phyloP scores from a whole-genome alignment of 64 coral and sea anemone species.

The Orbicella faveolata region DNA sequence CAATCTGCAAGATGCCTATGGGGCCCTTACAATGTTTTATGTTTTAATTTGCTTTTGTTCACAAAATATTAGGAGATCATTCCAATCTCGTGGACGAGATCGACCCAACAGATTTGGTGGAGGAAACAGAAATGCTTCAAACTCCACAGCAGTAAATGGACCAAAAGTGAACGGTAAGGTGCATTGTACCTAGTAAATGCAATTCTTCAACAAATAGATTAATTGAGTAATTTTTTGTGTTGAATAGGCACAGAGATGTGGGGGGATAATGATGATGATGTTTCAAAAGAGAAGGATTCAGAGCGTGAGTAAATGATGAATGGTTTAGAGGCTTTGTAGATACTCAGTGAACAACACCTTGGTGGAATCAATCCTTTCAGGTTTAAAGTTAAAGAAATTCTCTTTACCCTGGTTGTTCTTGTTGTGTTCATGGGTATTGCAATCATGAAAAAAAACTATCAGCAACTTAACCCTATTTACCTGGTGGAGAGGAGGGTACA shows the following conservation, averaged over 20 bases:
- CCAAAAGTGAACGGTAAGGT: conserved; percentile 57
- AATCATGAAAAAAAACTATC: too few relatives aligned
- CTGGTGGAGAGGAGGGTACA: too few relatives aligned
- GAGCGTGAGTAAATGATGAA: conserved; percentile 5
- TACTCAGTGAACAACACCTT: not conserved
- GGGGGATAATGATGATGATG: conserved; percentile 35
- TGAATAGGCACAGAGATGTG: conserved; percentile 56
- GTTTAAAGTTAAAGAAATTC: not conserved
- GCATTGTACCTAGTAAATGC: too few relatives aligned
- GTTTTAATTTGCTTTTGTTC: not conserved
- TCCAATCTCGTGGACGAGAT: conserved; percentile 59
- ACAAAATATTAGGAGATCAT: conserved; percentile 28
- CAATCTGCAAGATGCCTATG: too few relatives aligned
- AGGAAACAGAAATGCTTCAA: conserved; percentile 31
- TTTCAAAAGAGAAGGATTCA: conserved; percentile 5
- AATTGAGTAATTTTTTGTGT: not conserved
- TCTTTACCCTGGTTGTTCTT: not conserved
- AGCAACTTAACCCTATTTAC: too few relatives aligned
- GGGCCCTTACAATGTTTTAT: too few relatives aligned
- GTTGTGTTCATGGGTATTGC: too few relatives aligned
- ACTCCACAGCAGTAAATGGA: conserved; percentile 24
- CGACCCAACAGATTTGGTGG: conserved; percentile 49
- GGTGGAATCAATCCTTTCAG: not conserved
- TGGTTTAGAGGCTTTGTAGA: not conserved
- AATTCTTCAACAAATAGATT: too few relatives aligned